Evolutionary conservation across 1,140 invertebrate species (phyloP).

Genomic region (Plodia interpunctella): DNA sequence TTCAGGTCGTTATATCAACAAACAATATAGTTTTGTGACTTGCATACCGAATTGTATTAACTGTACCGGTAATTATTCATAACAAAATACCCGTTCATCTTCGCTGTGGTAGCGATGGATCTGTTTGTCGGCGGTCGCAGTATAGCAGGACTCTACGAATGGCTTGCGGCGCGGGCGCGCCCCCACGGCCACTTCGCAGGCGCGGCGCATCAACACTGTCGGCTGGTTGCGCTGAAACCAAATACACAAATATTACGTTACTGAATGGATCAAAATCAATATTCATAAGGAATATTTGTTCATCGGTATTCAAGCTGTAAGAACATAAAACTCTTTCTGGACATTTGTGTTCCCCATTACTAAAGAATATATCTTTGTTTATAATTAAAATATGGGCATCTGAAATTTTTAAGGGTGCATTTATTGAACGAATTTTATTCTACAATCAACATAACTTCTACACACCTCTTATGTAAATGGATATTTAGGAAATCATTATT

Average conservation of each 20-base stretch:
- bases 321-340: no score
- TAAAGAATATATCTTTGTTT: no score
- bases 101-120: conserved; percentile 37
- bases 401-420: no score
- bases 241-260: neutral
- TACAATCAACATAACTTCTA: no score
- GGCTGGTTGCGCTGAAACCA: conserved; percentile 62
- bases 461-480: no score
- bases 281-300: neutral
- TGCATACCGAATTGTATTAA: conserved; percentile 5
- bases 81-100: conserved; percentile 52
- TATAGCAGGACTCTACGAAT: conserved; percentile 38
- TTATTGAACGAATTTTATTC: no score
- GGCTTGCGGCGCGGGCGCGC: conserved; percentile 41
- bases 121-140: conserved; percentile 35
- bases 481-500: no score
- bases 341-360: no score
- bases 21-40: no score
- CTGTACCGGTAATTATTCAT: neutral
- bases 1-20: no score
- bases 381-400: no score
- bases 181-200: conserved; percentile 60
- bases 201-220: conserved; percentile 52
- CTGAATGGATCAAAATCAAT: neutral
- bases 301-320: no score